Evolutionary conservation across 2,888 invertebrate species (phyloP), one percentile per base, ranked within the genome.

Genomic region (Actias luna): DNA sequence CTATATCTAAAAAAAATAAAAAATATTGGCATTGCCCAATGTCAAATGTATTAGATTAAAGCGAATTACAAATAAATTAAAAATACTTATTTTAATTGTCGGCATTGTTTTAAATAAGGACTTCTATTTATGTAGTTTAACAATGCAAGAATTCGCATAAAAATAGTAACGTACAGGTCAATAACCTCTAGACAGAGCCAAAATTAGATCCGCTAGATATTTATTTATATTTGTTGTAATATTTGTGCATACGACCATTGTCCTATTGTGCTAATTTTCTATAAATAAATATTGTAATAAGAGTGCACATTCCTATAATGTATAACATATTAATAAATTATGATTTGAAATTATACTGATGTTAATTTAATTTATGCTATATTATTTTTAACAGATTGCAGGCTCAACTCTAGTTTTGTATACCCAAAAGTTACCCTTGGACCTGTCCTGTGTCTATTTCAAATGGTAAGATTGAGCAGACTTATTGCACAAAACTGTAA

Each of bases 231-330:
- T 16, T 55, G 29, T 29, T 55, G 27, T 29, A 55, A n/a, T 55
- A 55, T 55, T 55, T 55, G 29, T 55, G 12, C 10, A 25, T 25
- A 25, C 0, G 12, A 14, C 8, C 7, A 27, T 14, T 46, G n/a
- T 39, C 39, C 16, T 46, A 27, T 27, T 60, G 50, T 46, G 60
- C 50, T 35, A 50, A 46, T 50, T 33, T 27, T 60, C 33, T 50
- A 50, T 33, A 33, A 60, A 50, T 42, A 16, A 50, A 33, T 46
- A 60, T 31, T 27, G 27, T 55, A 29, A 50, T 27, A 55, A 55
- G 29, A 55, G 29, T 18, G 55, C 55, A 55, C 55, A 55, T 55
- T 55, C 55, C 55, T 55, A 29, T 29, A n/a, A 55, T 29, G 55
- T 55, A 55, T 55, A 29, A 29, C n/a, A 29, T 55, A 29, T 55